These are phyloP conservation scores for Mohoua ochrocephala DNA, from an alignment of 2,113 vertebrate species.

Conservation along the genomic window DNA sequence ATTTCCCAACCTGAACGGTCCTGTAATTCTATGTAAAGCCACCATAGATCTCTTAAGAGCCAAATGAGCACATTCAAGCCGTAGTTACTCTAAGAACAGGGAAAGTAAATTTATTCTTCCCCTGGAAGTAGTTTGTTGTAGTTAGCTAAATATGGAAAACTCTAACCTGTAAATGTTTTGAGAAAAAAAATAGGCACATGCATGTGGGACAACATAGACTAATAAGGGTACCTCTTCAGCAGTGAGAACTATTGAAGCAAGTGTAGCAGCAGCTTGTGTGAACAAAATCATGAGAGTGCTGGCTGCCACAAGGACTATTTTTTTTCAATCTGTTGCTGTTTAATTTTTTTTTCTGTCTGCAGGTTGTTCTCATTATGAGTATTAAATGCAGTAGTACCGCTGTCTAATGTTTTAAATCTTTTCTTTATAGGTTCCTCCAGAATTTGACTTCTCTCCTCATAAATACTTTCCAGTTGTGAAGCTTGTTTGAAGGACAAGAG, in stretches of 20 bases:
- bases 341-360: neutral
- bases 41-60: neutral
- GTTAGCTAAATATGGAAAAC: neutral
- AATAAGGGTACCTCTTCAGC: neutral
- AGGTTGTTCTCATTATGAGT: neutral
- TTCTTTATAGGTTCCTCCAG: conserved; percentile 84
- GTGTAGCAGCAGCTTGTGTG: neutral
- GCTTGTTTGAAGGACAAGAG: conserved; percentile 80
- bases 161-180: neutral
- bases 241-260: neutral
- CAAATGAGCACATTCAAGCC: neutral
- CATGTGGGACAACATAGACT: neutral
- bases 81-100: neutral
- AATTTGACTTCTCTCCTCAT: conserved; percentile 97
- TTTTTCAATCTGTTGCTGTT: neutral
- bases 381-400: neutral
- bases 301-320: neutral
- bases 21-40: neutral
- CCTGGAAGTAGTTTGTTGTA: neutral
- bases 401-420: neutral
- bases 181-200: neutral
- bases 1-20: neutral
- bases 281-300: neutral
- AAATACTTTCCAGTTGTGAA: conserved; percentile 98
- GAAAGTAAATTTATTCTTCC: neutral